A percentile compares a stretch with the other conserved stretches of the same genome.
Evolutionary conservation across 2,888 invertebrate species (phyloP).

Genomic region (Pachliopta kotzebuea): DNA sequence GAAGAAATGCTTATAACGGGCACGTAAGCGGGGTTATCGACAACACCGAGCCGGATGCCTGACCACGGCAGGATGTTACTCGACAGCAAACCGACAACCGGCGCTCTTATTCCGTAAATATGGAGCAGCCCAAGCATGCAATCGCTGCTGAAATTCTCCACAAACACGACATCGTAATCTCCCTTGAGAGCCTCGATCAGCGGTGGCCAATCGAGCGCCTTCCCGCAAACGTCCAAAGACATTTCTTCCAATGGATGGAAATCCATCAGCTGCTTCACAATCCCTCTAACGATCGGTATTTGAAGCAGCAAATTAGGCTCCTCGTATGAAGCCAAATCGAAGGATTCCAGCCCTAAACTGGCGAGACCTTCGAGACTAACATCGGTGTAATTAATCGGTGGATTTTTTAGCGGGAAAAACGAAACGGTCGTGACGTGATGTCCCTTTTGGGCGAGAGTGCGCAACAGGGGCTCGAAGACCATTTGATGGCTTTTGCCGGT

Average conservation of each 20-base stretch:
- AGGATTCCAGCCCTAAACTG: slow-evolving; percentile 52
- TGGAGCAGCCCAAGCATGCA: slow-evolving; percentile 63
- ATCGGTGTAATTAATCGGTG: slow-evolving; percentile 67
- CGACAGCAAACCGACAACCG: slow-evolving; percentile 79
- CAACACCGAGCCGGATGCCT: slow-evolving; percentile 62
- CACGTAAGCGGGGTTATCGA: slow-evolving; percentile 75
- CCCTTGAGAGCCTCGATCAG: slow-evolving; percentile 56
- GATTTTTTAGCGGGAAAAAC: slow-evolving; percentile 76
- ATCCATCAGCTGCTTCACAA: slow-evolving; percentile 46
- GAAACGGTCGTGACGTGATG: slow-evolving; percentile 82
- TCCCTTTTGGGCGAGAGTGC: slow-evolving; percentile 76
- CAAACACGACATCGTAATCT: slow-evolving; percentile 82
- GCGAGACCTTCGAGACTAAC: slow-evolving; percentile 68
- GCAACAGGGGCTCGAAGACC: slow-evolving; percentile 79
- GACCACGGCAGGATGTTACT: slow-evolving; percentile 81
- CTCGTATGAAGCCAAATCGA: slow-evolving; percentile 55
- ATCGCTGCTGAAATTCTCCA: slow-evolving; percentile 83
- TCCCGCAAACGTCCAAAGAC: slow-evolving; percentile 60
- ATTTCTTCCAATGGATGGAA: slow-evolving; percentile 53
- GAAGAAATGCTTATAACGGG: slow-evolving; percentile 76
- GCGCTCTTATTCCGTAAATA: slow-evolving; percentile 59
- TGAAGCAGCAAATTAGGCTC: slow-evolving; percentile 41
- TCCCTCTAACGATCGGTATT: slow-evolving; percentile 36
- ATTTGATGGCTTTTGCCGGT: slow-evolving; percentile 83
- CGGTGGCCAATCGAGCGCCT: slow-evolving; percentile 59